phyloP scores from a whole-genome alignment of 2,888 invertebrate species.

The Xestia sexstrigata region DNA sequence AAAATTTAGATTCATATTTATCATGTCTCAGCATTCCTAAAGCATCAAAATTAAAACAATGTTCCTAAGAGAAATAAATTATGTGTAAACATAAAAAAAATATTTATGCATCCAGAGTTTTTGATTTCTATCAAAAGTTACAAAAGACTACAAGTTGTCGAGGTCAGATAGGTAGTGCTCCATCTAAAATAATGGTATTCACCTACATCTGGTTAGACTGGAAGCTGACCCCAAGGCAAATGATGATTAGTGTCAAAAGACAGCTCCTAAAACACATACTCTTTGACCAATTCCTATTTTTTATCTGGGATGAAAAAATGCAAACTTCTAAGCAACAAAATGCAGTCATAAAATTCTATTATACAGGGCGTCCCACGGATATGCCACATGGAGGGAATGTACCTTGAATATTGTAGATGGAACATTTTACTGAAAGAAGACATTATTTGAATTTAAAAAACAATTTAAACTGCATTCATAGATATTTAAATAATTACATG shows the following conservation, averaged over 20 bases:
- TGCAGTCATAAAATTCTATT: neutral
- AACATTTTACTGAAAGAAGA: too few species aligned
- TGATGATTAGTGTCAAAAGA: neutral
- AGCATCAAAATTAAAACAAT: neutral
- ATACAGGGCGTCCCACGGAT: too few species aligned
- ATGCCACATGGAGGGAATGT: too few species aligned
- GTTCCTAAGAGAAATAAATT: neutral
- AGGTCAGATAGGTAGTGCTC: neutral
- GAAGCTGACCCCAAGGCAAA: neutral
- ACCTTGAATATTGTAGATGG: too few species aligned
- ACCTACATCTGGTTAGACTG: neutral
- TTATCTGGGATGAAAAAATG: neutral
- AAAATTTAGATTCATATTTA: conserved; percentile 5
- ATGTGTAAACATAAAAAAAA: too few species aligned
- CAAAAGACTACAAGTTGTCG: neutral
- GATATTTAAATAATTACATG: too few species aligned
- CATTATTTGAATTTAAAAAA: too few species aligned
- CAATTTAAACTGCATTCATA: too few species aligned
- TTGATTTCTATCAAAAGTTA: neutral
- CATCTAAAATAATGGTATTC: neutral
- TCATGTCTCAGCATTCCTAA: neutral
- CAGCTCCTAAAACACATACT: neutral
- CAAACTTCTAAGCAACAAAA: neutral
- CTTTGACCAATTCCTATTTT: neutral
- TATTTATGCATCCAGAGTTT: too few species aligned